Base-by-base conservation (phyloP, 2,113 vertebrate genomes). In the Gulo gulo region DNA sequence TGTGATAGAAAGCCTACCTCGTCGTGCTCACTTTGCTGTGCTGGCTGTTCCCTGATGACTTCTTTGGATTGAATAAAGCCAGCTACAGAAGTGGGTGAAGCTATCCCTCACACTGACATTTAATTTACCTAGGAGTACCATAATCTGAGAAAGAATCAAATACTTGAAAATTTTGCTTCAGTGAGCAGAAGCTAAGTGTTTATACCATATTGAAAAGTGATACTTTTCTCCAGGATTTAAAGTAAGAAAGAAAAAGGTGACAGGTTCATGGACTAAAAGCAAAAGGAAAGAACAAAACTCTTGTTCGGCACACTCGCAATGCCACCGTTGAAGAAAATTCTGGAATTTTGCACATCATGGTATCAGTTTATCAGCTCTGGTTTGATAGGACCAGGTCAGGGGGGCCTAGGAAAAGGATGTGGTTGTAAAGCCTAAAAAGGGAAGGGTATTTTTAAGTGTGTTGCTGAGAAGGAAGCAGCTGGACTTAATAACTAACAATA, bases 111-210 rank as follows among this genome's bases (percentile, higher is more conserved):
- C 55, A 2, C 55, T 97, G 94, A 97, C 93, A 95, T 7, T 65
- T 96, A 98, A 98, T 97, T 97, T 97, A 98, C 91, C 93, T 96
- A 65, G 96, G 59, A 98, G 82, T 74, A 69, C 92, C 97, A 83
- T 89, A 98, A 97, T 98, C 97, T 83, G 88, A 83, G 91, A 73
- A 97, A 93, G 74, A 96, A 85, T 94, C 12, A 20, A 98, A 93
- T 65, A 95, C 87, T 96, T 80, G 92, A 91, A 96, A 95, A 65
- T 9, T 92, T 97, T 92, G 83, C 94, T 76, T 97, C 83, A 92
- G 71, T 85, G 96, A 88, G 85, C 98, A 59, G 20, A n/a, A 97
- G 92, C 93, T 16, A 2, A 78, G 63, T 89, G 83, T 92, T 88
- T 93, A 84, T 59, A 55, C 85, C 47, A 0, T 95, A 76, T 21